These are phyloP conservation scores for Scotopteryx bipunctaria DNA, from an alignment of 2,888 invertebrate species.

Conservation along the genomic window DNA sequence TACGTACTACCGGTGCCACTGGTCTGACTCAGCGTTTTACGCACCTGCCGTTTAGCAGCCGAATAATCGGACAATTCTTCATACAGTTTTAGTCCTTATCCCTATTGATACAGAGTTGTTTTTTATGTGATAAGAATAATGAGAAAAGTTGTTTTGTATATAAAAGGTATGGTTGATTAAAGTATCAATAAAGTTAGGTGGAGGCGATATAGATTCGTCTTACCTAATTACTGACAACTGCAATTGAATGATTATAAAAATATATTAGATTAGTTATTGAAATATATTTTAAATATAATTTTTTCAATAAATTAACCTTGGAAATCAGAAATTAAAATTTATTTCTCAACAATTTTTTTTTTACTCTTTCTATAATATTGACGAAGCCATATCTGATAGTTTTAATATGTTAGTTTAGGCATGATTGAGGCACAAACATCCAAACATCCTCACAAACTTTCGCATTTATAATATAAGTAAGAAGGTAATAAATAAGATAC, in stretches of 20 bases:
- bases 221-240: conserved; percentile 26
- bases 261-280: too few species aligned
- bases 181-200: conserved; percentile 33
- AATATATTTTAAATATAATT: too few species aligned
- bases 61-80: neutral
- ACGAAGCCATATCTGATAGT: too few species aligned
- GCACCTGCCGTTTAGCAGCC: conserved; percentile 66
- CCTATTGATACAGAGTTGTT: neutral
- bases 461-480: too few species aligned
- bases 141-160: conserved; percentile 24
- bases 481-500: too few species aligned
- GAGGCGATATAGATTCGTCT: conserved; percentile 26
- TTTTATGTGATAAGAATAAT: conserved; percentile 2
- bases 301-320: too few species aligned
- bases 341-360: too few species aligned
- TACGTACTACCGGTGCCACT: conserved; percentile 78
- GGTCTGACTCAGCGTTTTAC: conserved; percentile 75
- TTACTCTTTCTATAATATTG: too few species aligned
- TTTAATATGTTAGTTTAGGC: too few species aligned
- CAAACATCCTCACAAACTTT: too few species aligned
- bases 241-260: conserved; percentile 6
- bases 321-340: too few species aligned
- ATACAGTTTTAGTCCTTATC: conserved; percentile 10
- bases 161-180: conserved; percentile 29
- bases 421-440: too few species aligned